phyloP scores from a whole-genome alignment of 2,888 invertebrate species.

The Limenitis camilla region DNA sequence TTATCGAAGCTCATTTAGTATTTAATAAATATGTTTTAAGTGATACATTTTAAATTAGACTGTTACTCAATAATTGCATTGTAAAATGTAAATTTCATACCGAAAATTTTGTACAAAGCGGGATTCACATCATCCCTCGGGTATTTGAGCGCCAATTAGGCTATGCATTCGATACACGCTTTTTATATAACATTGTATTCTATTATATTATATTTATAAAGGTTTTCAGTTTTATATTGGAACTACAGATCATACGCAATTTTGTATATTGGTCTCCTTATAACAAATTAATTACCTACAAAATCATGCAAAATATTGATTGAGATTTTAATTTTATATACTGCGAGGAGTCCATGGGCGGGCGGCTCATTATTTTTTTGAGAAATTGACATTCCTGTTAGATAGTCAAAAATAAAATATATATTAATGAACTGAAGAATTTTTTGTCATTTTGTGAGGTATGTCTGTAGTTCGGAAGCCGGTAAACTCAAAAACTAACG shows the following conservation, averaged over 20 bases:
- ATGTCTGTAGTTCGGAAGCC: too few species aligned
- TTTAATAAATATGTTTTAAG: background rate
- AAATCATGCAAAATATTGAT: too few species aligned
- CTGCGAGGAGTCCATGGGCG: too few species aligned
- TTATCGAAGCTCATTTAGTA: too few species aligned
- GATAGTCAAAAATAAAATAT: too few species aligned
- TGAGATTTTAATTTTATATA: too few species aligned
- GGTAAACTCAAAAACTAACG: too few species aligned
- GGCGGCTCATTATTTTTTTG: too few species aligned
- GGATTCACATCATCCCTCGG: background rate
- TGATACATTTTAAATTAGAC: slow-evolving; percentile 3
- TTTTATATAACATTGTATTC: slow-evolving; percentile 3
- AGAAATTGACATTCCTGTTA: too few species aligned
- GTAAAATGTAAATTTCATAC: slow-evolving; percentile 7
- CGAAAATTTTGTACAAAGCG: slow-evolving; percentile 1
- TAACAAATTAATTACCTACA: too few species aligned
- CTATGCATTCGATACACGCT: slow-evolving; percentile 4
- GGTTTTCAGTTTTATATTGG: background rate
- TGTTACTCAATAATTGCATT: slow-evolving; percentile 1
- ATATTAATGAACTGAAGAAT: too few species aligned
- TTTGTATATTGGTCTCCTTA: background rate
- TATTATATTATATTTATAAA: background rate
- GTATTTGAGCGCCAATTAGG: slow-evolving; percentile 8
- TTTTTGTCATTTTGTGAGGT: too few species aligned
- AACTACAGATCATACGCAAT: background rate